Evolutionary conservation across 2,888 invertebrate genomes (phyloP), one percentile per base, ranked within the genome.

Genomic region (Neoitamus cyanurus): DNA sequence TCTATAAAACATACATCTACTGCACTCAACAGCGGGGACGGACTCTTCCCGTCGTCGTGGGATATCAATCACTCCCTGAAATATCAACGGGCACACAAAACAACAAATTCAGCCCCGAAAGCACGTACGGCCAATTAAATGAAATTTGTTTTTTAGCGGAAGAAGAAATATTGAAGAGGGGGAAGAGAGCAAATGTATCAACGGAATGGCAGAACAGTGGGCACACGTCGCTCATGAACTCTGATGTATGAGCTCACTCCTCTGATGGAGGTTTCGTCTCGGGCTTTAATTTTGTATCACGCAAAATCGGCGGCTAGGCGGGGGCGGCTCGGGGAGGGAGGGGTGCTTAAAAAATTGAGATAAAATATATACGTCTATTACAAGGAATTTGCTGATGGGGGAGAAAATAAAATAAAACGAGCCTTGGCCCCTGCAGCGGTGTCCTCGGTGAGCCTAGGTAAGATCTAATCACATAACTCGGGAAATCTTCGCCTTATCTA

Each of bases 281-380:
- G 9, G 58, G 5, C 58, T 48, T 80, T 34, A 80, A 58, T 80
- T 80, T 80, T 80, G 78, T 80, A 80, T 80, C 78, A 80, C 78
- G 78, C 78, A 80, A 80, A 80, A 80, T 80, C 78, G 58, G 9
- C 30, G 9, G 48, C 15, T 28, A 73, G 46, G 42, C 28, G 77
- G 48, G 9, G 42, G 30, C 58, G 20, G 3, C 20, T 20, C 20
- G 58, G 58, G 20, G 2, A 6, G 25, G 2, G 9, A 3, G 3
- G 20, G 58, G 58, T 20, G 20, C 7, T 42, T 5, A 7, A 7
- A 25, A 58, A 58, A 20, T 58, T 58, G 0, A 58, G 58, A 20
- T 20, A 7, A 58, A 58, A 58, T 58, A 58, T 58, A 20, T 58
- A 58, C 58, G 20, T 20, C 7, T 58, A 58, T 58, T 15, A 25